Base-by-base conservation (phyloP, 2,113 vertebrate species). In the Melanocharis versteri region DNA sequence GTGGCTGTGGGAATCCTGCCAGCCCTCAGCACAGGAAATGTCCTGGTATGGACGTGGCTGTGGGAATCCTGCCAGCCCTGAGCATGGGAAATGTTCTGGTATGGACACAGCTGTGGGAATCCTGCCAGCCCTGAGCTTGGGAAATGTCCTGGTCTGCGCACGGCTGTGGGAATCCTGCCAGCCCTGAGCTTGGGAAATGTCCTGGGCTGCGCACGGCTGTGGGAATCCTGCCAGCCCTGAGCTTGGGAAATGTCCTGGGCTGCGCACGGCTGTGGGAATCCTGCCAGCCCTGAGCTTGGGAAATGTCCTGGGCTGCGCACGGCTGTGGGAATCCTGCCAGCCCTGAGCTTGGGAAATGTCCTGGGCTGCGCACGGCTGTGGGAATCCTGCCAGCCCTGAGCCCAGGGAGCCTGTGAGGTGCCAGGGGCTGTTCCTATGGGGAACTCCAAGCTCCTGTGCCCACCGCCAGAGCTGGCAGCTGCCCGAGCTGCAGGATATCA, bases 401-500 rank as follows among this genome's bases (percentile, higher is more conserved):
- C 42, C 26, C 11, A 3, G 26, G 31, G 17, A 57, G 12, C 4
- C 2, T 12, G 39, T 1, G 13, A 24, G 47, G 54, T 42, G 5
- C 20, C 2, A 1, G 16, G 4, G 54, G 7, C 50, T n/a, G 18
- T 21, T 64, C 37, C 48, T 2, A 0, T 14, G 6, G 30, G 27
- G 35, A 50, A 7, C 58, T 9, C 31, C 14, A 6, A 10, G 35
- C 1, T 4, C 8, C 26, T 37, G 42, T 76, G 66, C 81, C 61
- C 44, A 12, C 2, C 20, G 27, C 37, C 7, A 12, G 37, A 35
- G 30, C 51, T 39, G 79, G n/a, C 58, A 68, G 44, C 31, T 0
- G 4, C 11, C 11, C 0, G 0, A 1, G 24, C 20, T 72, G 70
- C 6, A 6, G 48, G 21, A 20, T 2, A 5, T 33, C 18, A 39